Conservation (phyloP, 2,113 vertebrate species). For the Chaetodon auriga region DNA sequence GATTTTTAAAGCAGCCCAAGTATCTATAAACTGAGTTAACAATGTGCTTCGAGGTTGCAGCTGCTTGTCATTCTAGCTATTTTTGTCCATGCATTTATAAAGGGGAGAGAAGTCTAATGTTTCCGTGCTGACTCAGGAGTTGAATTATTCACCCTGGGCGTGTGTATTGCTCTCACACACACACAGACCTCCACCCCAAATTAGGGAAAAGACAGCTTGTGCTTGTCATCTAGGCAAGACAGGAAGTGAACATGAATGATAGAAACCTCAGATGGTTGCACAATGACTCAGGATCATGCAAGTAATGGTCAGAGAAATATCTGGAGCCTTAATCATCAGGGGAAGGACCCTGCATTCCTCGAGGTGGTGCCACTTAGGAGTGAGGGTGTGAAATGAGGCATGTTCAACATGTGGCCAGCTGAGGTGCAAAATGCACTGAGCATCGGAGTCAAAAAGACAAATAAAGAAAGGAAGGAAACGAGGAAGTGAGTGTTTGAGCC, state of each 20-base stretch:
- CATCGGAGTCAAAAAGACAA: slow-evolving; percentile 24
- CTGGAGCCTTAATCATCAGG: slow-evolving; percentile 49
- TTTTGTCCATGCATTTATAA: slow-evolving; percentile 52
- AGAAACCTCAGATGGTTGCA: slow-evolving; percentile 48
- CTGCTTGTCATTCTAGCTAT: slow-evolving; percentile 50
- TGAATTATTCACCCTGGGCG: slow-evolving; percentile 71
- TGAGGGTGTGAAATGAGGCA: slow-evolving; percentile 41
- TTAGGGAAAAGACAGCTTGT: slow-evolving; percentile 67
- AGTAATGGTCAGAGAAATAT: slow-evolving; percentile 44
- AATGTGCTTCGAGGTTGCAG: not conserved
- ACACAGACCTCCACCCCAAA: slow-evolving; percentile 73
- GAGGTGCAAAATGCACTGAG: slow-evolving; percentile 29
- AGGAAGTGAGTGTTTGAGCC: slow-evolving; percentile 7
- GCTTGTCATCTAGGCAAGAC: slow-evolving; percentile 53
- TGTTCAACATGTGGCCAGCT: slow-evolving; percentile 47
- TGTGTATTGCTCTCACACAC: slow-evolving; percentile 44
- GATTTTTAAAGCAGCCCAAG: not conserved
- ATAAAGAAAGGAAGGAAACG: slow-evolving; percentile 10
- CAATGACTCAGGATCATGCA: slow-evolving; percentile 67
- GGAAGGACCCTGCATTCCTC: slow-evolving; percentile 48
- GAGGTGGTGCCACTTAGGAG: slow-evolving; percentile 37
- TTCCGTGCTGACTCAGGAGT: slow-evolving; percentile 74
- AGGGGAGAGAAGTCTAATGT: slow-evolving; percentile 61
- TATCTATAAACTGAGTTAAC: not conserved
- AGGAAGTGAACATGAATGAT: slow-evolving; percentile 52